A percentile compares a stretch with the other conserved stretches of the same genome.
Conservation (phyloP, 2,113 vertebrate genomes). For the Mixornis gularis region DNA sequence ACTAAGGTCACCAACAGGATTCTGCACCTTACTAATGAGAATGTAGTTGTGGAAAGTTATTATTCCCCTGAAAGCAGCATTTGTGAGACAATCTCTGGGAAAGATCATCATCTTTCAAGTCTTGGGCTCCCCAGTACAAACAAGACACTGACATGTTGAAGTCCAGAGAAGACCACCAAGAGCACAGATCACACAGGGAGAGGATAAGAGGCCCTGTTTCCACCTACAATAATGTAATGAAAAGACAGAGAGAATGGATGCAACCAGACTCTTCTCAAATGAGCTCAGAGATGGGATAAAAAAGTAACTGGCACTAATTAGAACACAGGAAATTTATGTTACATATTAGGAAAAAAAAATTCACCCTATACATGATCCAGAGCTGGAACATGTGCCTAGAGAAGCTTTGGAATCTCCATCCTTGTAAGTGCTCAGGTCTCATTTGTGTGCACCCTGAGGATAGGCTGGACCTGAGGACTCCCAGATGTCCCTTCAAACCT, state of each 20-base stretch:
- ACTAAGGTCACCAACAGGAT: background rate
- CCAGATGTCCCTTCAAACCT: background rate
- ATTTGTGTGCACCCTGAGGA: background rate
- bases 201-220: background rate
- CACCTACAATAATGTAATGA: background rate
- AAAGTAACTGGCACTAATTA: background rate
- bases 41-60: background rate
- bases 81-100: background rate
- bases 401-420: background rate
- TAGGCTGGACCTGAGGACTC: background rate
- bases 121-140: background rate
- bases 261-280: background rate
- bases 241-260: background rate
- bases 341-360: background rate
- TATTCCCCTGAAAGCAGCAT: background rate
- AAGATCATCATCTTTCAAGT: background rate
- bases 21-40: background rate
- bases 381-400: background rate
- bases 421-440: background rate
- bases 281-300: background rate
- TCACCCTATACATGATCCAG: background rate
- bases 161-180: background rate
- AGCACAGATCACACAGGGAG: background rate
- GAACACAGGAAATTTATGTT: background rate
- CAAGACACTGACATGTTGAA: background rate